Evolutionary conservation across 2,113 vertebrate genomes (phyloP), one percentile per base, ranked within the genome.

Genomic region (Phoxinus phoxinus): DNA sequence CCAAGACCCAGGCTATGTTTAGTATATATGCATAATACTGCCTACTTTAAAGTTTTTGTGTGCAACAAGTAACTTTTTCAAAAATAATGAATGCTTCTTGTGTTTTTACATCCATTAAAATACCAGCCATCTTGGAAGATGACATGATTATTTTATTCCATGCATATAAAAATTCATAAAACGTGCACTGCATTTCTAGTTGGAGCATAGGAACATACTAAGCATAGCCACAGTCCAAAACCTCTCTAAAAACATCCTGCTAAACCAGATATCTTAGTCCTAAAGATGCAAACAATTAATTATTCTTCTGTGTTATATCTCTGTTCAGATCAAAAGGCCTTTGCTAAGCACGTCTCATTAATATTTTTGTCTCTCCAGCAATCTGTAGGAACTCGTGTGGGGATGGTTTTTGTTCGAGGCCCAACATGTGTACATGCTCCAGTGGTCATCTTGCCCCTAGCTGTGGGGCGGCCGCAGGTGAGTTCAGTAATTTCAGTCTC

Each of bases 381-480:
- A 98, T 98, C 86, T 98, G 97, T 91, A 96, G 97, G 90, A 97
- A 97, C 91, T 96, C 97, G 1, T 98, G 97, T 10, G 97, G 96
- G 0, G 97, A 98, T 80, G 97, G 97, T 2, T 98, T 98, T 92
- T 98, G 97, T 44, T 98, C 97, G 4, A 94, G 97, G 90, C 97
- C 97, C 2, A 98, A 98, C 93, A 97, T 98, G 96, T 98, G 97
- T 88, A 97, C 96, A 13, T 98, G 97, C 86, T 96, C 96, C 27
- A 98, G 94, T 0, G 97, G 97, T 12, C 97, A 97, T 25, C 95
- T 98, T 2, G 96, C 97, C 35, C 94, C 97, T 69, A 97, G 93
- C 94, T 98, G 97, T 12, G 96, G 96, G 86, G 93, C 95, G 0
- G 92, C 92, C 69, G 92, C 83, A 84, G 95, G 95, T 89, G 73